Evolutionary conservation across 2,797 vertebrate species (phyloP).

Genomic region (Alca torda): DNA sequence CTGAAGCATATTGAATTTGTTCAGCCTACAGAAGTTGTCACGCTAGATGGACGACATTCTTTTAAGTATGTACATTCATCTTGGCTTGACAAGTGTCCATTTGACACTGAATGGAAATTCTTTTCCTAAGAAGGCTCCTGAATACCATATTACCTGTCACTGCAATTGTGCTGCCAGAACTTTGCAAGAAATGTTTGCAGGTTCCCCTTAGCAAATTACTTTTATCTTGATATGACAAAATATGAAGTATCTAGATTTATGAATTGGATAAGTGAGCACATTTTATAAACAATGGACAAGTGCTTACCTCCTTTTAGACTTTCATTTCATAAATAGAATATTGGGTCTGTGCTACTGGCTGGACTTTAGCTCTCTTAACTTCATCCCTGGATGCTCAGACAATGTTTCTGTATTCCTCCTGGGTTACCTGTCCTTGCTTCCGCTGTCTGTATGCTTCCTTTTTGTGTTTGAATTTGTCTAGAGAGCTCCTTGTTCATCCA

Average conservation of each 20-base stretch:
- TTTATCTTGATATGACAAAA: neutral
- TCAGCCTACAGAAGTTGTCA: constrained; percentile 57
- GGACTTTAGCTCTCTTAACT: neutral
- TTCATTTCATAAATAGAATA: neutral
- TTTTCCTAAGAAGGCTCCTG: constrained; percentile 13
- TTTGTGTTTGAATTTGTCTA: neutral
- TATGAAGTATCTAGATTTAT: neutral
- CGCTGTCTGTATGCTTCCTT: neutral
- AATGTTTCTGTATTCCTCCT: neutral
- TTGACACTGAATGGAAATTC: constrained; percentile 47
- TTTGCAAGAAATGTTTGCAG: neutral
- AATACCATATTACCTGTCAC: neutral
- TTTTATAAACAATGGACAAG: neutral
- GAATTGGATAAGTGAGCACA: neutral
- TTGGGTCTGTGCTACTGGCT: neutral
- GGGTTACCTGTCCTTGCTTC: neutral
- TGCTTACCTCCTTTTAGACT: neutral
- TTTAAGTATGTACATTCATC: constrained; percentile 54
- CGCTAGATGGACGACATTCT: constrained; percentile 41
- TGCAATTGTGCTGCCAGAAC: neutral
- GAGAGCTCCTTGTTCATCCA: neutral
- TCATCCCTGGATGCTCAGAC: neutral
- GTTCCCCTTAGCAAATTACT: constrained; percentile 7
- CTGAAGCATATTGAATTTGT: constrained; percentile 64
- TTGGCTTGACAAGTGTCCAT: constrained; percentile 63